These are phyloP conservation scores for Ethmia dodecea DNA, from an alignment of 2,888 invertebrate species.

Conservation along the genomic window DNA sequence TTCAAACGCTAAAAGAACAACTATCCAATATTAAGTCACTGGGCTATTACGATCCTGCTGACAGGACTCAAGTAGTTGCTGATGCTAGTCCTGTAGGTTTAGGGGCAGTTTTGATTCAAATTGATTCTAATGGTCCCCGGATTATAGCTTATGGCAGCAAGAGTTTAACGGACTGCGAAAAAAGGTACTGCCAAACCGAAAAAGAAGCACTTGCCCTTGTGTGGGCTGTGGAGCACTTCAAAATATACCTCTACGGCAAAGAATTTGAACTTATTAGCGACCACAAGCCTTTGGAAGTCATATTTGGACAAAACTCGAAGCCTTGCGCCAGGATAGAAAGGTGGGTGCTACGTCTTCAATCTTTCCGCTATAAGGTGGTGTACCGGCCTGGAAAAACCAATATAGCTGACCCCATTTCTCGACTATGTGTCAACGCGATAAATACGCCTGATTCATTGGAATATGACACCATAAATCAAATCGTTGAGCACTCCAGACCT, in stretches of 20 bases:
- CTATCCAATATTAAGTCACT: background rate
- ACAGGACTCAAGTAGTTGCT: conserved; percentile 8
- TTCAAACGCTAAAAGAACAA: background rate
- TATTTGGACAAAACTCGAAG: conserved; percentile 9
- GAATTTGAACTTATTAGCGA: conserved; percentile 14
- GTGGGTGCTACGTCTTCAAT: conserved; percentile 11
- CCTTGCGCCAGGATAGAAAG: conserved; percentile 13
- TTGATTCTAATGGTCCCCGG: conserved; percentile 5
- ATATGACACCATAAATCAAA: conserved; percentile 1
- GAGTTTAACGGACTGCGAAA: conserved; percentile 10
- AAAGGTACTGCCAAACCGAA: conserved; percentile 12
- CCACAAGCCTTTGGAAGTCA: conserved; percentile 3
- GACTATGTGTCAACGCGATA: background rate
- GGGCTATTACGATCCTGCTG: conserved; percentile 7
- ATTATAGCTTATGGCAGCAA: conserved; percentile 12
- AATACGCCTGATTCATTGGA: background rate
- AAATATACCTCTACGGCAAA: conserved; percentile 6
- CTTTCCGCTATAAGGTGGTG: conserved; percentile 5
- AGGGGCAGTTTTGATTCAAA: conserved; percentile 8
- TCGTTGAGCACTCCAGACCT: background rate
- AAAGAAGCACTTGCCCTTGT: conserved; percentile 13
- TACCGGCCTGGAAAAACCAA: conserved; percentile 6
- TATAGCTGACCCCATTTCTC: conserved; percentile 1
- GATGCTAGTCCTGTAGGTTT: conserved; percentile 9
- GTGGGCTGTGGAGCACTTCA: conserved; percentile 14